Conservation (phyloP, 2,113 vertebrate species). For the Phrynosoma blainvillii region DNA sequence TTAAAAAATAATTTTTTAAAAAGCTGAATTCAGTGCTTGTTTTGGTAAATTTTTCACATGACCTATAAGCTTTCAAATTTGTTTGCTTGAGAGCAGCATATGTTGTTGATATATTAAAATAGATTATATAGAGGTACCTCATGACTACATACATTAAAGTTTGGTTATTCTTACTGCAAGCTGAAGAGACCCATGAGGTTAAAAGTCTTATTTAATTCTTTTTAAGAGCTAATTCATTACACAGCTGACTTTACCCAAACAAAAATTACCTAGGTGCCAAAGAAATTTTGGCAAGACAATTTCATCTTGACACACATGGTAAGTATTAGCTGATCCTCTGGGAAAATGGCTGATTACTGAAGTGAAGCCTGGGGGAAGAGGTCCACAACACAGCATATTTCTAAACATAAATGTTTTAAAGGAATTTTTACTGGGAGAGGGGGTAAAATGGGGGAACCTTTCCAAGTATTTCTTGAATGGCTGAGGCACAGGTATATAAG, state of each 20-base stretch:
- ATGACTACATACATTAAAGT: not conserved
- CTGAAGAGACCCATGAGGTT: not conserved
- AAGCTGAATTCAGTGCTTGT: not conserved
- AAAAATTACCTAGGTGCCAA: slow-evolving; percentile 14
- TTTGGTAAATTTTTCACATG: not conserved
- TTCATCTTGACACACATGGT: slow-evolving; percentile 41
- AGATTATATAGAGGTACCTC: not conserved
- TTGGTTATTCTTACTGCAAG: not conserved
- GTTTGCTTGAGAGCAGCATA: not conserved
- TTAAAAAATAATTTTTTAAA: too few species aligned
- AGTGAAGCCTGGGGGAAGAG: slow-evolving; percentile 11
- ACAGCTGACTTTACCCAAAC: slow-evolving; percentile 10
- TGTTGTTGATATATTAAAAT: not conserved
- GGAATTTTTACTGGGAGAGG: slow-evolving; percentile 17
- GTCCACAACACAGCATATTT: slow-evolving; percentile 26
- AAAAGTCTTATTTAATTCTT: not conserved
- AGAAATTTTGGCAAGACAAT: slow-evolving; percentile 4
- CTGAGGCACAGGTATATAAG: not conserved
- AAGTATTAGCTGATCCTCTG: slow-evolving; percentile 43
- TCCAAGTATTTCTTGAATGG: not conserved
- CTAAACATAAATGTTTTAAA: slow-evolving; percentile 35
- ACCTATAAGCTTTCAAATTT: not conserved
- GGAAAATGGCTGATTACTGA: slow-evolving; percentile 47
- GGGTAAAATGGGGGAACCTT: not conserved
- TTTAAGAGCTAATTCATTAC: slow-evolving; percentile 4